Evolutionary conservation across 1,140 invertebrate genomes (phyloP).

Genomic region (Diabrotica undecimpunctata): DNA sequence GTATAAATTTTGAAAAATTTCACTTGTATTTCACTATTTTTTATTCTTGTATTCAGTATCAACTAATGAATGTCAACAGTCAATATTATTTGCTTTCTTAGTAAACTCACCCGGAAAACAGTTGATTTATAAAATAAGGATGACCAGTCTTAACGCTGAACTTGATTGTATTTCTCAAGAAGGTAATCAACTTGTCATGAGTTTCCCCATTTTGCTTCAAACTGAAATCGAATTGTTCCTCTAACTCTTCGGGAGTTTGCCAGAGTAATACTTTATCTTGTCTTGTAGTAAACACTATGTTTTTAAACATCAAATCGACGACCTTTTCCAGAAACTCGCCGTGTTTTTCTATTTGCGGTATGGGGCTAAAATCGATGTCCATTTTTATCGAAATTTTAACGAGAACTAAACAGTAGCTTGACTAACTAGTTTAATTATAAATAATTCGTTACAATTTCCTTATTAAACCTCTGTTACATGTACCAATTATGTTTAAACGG

Average conservation of each 20-base stretch:
- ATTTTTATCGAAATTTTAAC: background rate
- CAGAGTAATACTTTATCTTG: conserved; percentile 45
- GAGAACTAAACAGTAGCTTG: background rate
- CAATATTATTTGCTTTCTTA: background rate
- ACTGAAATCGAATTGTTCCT: conserved; percentile 44
- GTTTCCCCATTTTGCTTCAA: conserved; percentile 41
- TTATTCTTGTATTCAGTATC: background rate
- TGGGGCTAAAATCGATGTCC: conserved; percentile 31
- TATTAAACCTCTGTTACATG: no score
- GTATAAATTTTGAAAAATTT: background rate
- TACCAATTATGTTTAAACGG: no score
- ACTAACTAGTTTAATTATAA: no score
- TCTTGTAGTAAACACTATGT: conserved; percentile 44
- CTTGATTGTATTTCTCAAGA: conserved; percentile 47
- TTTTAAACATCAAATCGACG: conserved; percentile 42
- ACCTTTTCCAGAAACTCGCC: conserved; percentile 44
- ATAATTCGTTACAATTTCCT: no score
- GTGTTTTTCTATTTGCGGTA: conserved; percentile 43
- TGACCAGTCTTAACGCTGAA: conserved; percentile 55
- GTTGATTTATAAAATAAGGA: conserved; percentile 54
- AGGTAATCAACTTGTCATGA: conserved; percentile 46
- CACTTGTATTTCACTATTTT: background rate
- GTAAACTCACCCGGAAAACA: conserved; percentile 50
- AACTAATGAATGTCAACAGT: background rate
- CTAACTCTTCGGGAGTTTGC: conserved; percentile 43